phyloP scores from a whole-genome alignment of 2,797 vertebrate genomes.

The Coregonus suidteri region DNA sequence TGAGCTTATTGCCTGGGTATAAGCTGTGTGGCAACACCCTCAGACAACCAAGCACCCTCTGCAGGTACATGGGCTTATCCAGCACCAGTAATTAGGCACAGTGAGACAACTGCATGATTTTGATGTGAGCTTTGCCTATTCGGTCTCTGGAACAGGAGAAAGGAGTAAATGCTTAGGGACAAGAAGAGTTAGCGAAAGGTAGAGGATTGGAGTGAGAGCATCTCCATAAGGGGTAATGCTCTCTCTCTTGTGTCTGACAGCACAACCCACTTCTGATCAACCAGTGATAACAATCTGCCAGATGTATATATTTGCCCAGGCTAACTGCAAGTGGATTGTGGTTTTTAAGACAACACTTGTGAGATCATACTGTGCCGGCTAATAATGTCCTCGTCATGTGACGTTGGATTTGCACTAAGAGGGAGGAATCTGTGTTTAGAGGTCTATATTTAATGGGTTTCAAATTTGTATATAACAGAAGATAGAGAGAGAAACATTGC shows the following conservation, averaged over 20 bases:
- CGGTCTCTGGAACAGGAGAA: neutral
- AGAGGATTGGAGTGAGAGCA: neutral
- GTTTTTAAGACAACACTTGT: neutral
- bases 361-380: neutral
- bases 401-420: neutral
- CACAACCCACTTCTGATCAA: no score
- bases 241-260: no score
- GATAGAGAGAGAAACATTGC: constrained; percentile 17
- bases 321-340: no score
- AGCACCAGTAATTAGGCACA: constrained; percentile 14
- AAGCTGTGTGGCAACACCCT: neutral
- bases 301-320: no score
- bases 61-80: neutral
- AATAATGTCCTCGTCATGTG: neutral
- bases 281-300: neutral
- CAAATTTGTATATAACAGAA: neutral
- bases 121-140: neutral
- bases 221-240: no score
- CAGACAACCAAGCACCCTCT: neutral
- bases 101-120: neutral
- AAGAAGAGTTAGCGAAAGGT: neutral
- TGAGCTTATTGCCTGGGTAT: neutral
- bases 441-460: constrained; percentile 1
- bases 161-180: no score
- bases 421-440: constrained; percentile 1